Conservation (phyloP, 2,888 invertebrate genomes). For the Acleris cristana region DNA sequence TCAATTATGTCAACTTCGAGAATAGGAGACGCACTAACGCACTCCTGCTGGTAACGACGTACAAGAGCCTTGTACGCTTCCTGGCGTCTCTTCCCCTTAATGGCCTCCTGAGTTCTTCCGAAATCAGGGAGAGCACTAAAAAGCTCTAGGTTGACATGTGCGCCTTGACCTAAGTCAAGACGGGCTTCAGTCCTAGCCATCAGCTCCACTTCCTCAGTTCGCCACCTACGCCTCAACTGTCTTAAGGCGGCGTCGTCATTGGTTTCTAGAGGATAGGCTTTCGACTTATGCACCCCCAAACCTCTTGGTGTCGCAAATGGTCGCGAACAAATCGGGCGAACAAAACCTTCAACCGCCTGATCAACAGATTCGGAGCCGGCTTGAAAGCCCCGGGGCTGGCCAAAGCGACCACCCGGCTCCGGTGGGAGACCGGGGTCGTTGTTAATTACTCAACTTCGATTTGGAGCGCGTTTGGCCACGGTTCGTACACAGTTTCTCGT, state of each 20-base stretch:
- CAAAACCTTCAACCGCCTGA: background rate
- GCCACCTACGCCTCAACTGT: conserved; percentile 4
- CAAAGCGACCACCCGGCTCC: background rate
- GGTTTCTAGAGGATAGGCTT: background rate
- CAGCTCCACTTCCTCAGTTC: background rate
- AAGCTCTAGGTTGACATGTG: background rate
- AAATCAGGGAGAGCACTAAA: background rate
- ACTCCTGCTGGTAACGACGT: background rate
- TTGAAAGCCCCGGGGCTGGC: background rate
- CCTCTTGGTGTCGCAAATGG: background rate
- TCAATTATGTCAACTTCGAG: background rate
- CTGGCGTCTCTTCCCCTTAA: background rate
- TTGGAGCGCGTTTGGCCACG: background rate
- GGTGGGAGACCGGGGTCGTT: background rate
- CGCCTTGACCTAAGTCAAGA: background rate
- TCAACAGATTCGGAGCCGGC: background rate
- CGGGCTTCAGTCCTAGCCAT: background rate
- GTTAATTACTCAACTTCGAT: background rate
- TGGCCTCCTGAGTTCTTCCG: background rate
- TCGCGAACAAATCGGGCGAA: too few species aligned
- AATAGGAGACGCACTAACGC: background rate
- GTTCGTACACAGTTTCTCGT: background rate
- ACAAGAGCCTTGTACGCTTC: background rate
- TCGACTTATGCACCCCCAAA: conserved; percentile 3
- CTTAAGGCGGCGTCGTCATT: background rate